Evolutionary conservation across 2,113 vertebrate genomes (phyloP).

Genomic region (Psittacus erithacus): DNA sequence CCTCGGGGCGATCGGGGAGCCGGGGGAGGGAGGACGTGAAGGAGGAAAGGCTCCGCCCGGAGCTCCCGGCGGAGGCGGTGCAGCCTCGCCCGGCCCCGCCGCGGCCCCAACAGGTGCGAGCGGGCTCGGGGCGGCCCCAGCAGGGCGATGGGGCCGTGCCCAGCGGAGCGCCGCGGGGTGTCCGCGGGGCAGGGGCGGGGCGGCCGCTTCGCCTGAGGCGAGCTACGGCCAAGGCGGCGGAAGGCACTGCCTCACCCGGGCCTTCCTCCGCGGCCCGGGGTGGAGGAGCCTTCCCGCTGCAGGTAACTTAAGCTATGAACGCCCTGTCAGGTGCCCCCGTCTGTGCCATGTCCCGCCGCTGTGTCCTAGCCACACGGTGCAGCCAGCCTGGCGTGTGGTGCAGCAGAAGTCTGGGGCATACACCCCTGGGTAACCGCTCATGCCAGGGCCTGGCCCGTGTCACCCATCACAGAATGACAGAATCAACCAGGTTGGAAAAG

Average conservation of each 20-base stretch:
- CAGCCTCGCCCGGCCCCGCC: background rate
- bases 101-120: background rate
- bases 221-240: too few species aligned
- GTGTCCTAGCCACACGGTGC: too few species aligned
- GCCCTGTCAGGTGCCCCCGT: background rate
- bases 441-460: background rate
- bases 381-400: background rate
- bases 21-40: slow-evolving; percentile 32
- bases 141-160: too few species aligned
- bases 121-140: background rate
- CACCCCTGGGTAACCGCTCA: fast-evolving
- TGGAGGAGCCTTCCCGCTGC: background rate
- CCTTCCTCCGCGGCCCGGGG: too few species aligned
- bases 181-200: background rate
- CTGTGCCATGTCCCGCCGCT: too few species aligned
- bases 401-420: background rate
- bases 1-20: slow-evolving; percentile 30
- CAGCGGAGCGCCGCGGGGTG: background rate
- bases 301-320: background rate
- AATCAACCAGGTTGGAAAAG: background rate
- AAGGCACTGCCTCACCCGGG: background rate
- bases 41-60: slow-evolving; percentile 51
- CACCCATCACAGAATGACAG: background rate
- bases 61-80: slow-evolving; percentile 48
- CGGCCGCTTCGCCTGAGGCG: background rate